phyloP scores from a whole-genome alignment of 2,797 vertebrate genomes.

The Chloroceryle amazona region DNA sequence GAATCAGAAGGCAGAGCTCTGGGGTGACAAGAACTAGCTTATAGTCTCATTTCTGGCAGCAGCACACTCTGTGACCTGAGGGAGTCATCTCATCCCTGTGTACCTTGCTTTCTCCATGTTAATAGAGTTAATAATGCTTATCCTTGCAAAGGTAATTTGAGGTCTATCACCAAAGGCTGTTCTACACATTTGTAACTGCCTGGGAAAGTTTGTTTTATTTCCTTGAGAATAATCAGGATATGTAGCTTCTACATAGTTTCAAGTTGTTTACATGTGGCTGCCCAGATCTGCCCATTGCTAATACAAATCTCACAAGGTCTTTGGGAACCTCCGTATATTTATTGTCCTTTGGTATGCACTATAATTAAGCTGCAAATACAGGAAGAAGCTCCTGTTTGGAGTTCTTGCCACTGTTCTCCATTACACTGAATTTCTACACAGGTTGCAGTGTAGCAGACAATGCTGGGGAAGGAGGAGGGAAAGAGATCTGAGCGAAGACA shows the following conservation, averaged over 20 bases:
- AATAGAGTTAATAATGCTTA: not conserved
- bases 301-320: not conserved
- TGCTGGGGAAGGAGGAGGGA: not conserved
- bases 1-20: not conserved
- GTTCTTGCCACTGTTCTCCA: not conserved
- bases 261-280: not conserved
- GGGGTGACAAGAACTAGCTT: not conserved
- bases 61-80: not conserved
- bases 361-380: not conserved
- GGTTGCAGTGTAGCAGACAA: rapidly evolving
- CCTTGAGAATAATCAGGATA: slow-evolving; percentile 9
- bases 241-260: not conserved
- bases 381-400: not conserved
- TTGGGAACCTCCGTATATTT: not conserved
- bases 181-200: not conserved
- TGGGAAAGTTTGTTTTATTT: not conserved
- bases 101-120: not conserved
- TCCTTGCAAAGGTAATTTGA: not conserved
- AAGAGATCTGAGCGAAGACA: not conserved
- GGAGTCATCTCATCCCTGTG: rapidly evolving
- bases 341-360: not conserved
- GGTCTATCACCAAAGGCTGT: not conserved
- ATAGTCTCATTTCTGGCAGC: not conserved
- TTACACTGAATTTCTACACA: not conserved
- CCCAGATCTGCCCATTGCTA: not conserved